These are phyloP conservation scores for Dorcus parallelipipedus DNA, from an alignment of 2,888 invertebrate genomes.

Conservation along the genomic window DNA sequence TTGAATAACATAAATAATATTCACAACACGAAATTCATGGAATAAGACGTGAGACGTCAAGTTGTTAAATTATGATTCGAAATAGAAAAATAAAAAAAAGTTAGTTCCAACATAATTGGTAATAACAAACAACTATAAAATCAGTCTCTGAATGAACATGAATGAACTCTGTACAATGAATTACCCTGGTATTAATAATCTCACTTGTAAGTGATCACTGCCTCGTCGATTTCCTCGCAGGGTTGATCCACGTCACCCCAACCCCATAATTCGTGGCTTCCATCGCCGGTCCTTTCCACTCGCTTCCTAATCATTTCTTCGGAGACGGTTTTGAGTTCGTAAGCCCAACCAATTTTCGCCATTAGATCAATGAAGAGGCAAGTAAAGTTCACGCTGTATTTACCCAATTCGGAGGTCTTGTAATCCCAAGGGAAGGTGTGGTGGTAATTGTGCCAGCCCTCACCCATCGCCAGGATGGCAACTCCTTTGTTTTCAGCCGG, in stretches of 20 bases:
- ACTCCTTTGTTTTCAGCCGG: slow-evolving; percentile 71
- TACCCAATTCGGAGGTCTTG: slow-evolving; percentile 76
- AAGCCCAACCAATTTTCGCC: slow-evolving; percentile 81
- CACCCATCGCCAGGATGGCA: slow-evolving; percentile 65
- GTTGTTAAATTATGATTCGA: too few species aligned
- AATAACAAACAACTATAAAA: too few species aligned
- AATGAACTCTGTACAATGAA: neutral
- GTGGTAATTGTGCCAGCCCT: slow-evolving; percentile 88
- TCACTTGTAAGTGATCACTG: slow-evolving; percentile 37
- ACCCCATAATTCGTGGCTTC: slow-evolving; percentile 73
- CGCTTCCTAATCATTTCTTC: slow-evolving; percentile 65
- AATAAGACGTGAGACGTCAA: too few species aligned
- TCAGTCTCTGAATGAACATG: too few species aligned
- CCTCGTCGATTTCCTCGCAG: slow-evolving; percentile 39
- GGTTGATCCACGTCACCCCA: slow-evolving; percentile 71
- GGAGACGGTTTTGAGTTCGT: slow-evolving; percentile 80
- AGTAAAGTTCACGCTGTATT: slow-evolving; percentile 69
- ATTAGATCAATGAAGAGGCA: slow-evolving; percentile 77
- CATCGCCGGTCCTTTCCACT: slow-evolving; percentile 72
- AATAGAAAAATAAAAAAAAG: too few species aligned
- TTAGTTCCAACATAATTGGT: too few species aligned
- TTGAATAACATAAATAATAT: too few species aligned
- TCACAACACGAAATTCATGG: too few species aligned
- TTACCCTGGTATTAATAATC: neutral
- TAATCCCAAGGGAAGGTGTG: slow-evolving; percentile 86